Base-by-base conservation (phyloP, 2,888 invertebrate genomes). In the Cephus spinipes region DNA sequence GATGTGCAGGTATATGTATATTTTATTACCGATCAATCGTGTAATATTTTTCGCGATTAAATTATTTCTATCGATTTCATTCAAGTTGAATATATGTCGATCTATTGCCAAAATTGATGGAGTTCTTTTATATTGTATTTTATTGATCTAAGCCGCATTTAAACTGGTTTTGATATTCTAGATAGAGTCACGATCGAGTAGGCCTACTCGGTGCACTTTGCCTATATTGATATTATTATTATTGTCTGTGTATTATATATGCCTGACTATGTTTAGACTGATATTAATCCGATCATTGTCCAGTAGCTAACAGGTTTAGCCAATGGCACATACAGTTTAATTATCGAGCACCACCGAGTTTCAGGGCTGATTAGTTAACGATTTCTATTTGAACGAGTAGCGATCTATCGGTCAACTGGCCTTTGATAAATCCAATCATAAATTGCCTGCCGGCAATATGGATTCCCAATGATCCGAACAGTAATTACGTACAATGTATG, bases 241-340 rank as follows among this genome's bases (percentile, higher is more conserved):
- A 40, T 40, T 4, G 12, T 3, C 12, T 15, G 12, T 40, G 32
- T 40, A 31, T 30, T 77, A 74, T 68, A 69, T 31, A 74, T 34
- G 68, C 12, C 12, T 15, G 12, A 32, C 23, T 30, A 11, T 74
- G 74, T n/a, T 35, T 33, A 35, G 74, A 74, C n/a, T 35, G 36
- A 74, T 34, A 74, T 35, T 74, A 74, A 74, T 74, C 36, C 74
- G 74, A 30, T 12, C 71, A 71, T 71, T 71, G 75, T 74, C 77
- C 84, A 73, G 84, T 84, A 84, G 84, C 84, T 75, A 84, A 82
- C 83, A 83, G 82, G 84, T 84, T 83, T 82, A 80, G 79, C 82
- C 55, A 77, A 79, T 80, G 80, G 77, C 79, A 81, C 76, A 80
- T 80, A 80, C 80, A 81, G 79, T 82, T 83, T 82, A 83, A 83